Percentiles rank a stretch among this genome's conserved stretches.
phyloP scores from a whole-genome alignment of 2,797 vertebrate species.

The Typhlichthys eigenmanni region DNA sequence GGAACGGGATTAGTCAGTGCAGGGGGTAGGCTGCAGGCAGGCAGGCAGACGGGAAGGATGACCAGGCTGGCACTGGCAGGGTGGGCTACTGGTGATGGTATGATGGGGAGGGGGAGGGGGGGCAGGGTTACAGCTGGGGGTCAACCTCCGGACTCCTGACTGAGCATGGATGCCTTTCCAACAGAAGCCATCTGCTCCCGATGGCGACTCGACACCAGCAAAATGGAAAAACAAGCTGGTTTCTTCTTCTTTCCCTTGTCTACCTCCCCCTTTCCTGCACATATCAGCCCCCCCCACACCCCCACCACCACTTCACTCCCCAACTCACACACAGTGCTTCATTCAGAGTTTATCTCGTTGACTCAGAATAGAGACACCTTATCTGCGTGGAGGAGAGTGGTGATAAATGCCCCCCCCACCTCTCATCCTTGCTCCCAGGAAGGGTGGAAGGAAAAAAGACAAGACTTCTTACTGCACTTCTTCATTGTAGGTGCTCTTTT shows the following conservation, averaged over 20 bases:
- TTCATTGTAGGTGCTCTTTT: conserved; percentile 68
- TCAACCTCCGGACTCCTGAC: conserved; percentile 52
- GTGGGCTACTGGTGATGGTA: conserved; percentile 25
- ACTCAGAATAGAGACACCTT: conserved; percentile 78
- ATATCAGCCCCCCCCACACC: not conserved
- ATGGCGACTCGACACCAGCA: conserved; percentile 48
- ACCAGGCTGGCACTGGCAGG: conserved; percentile 15
- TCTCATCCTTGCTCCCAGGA: conserved; percentile 42
- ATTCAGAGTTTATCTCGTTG: conserved; percentile 73
- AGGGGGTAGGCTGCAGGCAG: conserved; percentile 21
- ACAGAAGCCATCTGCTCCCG: conserved; percentile 71
- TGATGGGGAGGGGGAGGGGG: conserved; percentile 22
- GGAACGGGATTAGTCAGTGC: conserved; percentile 64
- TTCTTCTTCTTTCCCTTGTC: conserved; percentile 20
- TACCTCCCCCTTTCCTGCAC: too few relatives aligned
- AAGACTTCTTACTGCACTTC: conserved; percentile 52
- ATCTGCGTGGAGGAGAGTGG: conserved; percentile 68
- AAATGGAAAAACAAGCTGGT: conserved; percentile 50
- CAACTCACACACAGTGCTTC: conserved; percentile 60
- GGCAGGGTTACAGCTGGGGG: conserved; percentile 46
- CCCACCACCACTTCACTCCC: conserved; percentile 25
- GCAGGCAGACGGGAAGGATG: conserved; percentile 43
- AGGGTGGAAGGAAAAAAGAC: conserved; percentile 67
- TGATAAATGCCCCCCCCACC: conserved; percentile 72
- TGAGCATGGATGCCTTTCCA: conserved; percentile 43